Evolutionary conservation across 1,140 invertebrate species (phyloP).

Genomic region (Danaus melanippus): DNA sequence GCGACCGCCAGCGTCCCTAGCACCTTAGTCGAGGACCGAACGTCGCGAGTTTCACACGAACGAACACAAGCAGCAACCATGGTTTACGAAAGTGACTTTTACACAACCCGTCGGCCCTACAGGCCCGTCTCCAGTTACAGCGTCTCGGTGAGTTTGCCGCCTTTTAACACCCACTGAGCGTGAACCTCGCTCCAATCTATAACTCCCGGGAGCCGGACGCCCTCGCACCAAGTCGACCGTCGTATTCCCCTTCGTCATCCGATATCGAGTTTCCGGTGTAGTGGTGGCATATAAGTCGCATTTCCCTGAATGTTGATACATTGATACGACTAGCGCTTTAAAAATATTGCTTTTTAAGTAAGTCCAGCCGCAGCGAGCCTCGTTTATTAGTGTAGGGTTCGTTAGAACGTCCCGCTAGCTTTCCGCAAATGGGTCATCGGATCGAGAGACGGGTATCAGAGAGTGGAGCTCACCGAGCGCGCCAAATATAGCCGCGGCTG

Average conservation of each 20-base stretch:
- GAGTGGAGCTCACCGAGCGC: slow-evolving; percentile 58
- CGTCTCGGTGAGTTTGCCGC: slow-evolving; percentile 80
- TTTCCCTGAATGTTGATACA: slow-evolving; percentile 15
- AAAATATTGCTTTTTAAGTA: slow-evolving; percentile 59
- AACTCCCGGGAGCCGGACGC: slow-evolving; percentile 57
- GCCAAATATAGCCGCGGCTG: slow-evolving; percentile 70
- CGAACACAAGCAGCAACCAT: slow-evolving; percentile 74
- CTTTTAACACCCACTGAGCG: slow-evolving; percentile 50
- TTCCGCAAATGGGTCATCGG: slow-evolving; percentile 61
- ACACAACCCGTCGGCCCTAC: slow-evolving; percentile 86
- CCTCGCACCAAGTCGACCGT: slow-evolving; percentile 60
- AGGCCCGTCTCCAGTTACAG: slow-evolving; percentile 80
- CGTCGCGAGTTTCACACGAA: slow-evolving; percentile 64
- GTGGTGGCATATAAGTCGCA: slow-evolving; percentile 19
- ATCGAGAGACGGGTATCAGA: slow-evolving; percentile 51
- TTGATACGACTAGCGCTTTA: slow-evolving; percentile 47
- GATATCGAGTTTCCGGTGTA: slow-evolving; percentile 24
- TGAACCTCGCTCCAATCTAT: slow-evolving; percentile 56
- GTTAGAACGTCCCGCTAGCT: slow-evolving; percentile 35
- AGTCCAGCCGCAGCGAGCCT: slow-evolving; percentile 18
- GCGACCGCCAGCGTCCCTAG: slow-evolving; percentile 26
- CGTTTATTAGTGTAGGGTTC: slow-evolving; percentile 25
- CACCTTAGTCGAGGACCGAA: slow-evolving; percentile 57
- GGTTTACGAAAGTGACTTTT: slow-evolving; percentile 93
- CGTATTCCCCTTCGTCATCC: slow-evolving; percentile 26